Conservation (phyloP, 2,888 invertebrate species). For the Shargacucullia verbasci region DNA sequence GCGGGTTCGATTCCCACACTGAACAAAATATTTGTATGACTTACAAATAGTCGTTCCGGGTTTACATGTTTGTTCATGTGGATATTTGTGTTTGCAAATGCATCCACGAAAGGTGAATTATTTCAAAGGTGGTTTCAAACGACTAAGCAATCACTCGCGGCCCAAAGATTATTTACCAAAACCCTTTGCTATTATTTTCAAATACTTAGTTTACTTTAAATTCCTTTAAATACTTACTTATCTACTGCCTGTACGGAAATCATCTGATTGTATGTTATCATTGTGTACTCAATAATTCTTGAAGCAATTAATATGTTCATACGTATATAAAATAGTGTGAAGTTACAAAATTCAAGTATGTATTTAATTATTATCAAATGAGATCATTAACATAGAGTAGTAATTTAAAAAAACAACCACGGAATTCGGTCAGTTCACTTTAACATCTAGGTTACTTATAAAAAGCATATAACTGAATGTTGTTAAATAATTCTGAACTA, state of each 20-base stretch:
- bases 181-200: no score
- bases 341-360: constrained; percentile 28
- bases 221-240: no score
- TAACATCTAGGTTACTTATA: constrained; percentile 31
- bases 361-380: constrained; percentile 30
- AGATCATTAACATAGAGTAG: constrained; percentile 24
- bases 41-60: no score
- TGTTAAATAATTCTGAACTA: constrained; percentile 42
- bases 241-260: constrained; percentile 5
- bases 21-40: no score
- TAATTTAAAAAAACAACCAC: constrained; percentile 33
- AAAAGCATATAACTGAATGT: constrained; percentile 33
- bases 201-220: no score
- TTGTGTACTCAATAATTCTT: constrained; percentile 2
- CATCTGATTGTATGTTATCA: constrained; percentile 13
- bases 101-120: no score
- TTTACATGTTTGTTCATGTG: no score
- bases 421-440: constrained; percentile 45
- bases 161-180: no score
- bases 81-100: no score
- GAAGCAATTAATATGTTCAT: constrained; percentile 10
- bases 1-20: no score
- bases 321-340: constrained; percentile 22
- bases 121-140: no score
- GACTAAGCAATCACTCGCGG: no score